phyloP scores from a whole-genome alignment of 35 echinoderm and acorn worm genomes.

The Ophiothrix spiculata region DNA sequence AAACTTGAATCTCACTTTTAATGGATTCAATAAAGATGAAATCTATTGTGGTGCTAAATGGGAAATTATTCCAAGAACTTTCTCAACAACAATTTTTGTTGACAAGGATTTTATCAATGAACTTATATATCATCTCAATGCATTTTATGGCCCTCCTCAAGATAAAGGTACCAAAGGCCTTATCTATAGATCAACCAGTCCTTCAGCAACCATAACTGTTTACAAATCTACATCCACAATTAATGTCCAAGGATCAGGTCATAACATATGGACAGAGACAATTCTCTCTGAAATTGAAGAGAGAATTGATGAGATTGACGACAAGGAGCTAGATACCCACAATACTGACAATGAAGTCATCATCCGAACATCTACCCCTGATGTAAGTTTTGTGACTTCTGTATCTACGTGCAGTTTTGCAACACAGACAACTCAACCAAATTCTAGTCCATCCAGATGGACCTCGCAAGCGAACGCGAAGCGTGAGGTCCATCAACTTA shows the following conservation, averaged over 20 bases:
- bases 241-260: background rate
- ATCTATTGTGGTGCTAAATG: background rate
- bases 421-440: no score
- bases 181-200: background rate
- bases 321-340: no score
- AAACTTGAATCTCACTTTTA: background rate
- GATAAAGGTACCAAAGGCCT: background rate
- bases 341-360: no score
- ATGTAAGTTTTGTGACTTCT: no score
- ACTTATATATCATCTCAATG: background rate
- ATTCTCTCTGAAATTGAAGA: background rate
- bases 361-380: no score
- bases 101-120: background rate
- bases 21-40: background rate
- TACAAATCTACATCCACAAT: background rate
- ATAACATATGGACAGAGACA: background rate
- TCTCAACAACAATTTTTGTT: background rate
- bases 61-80: no score
- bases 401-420: no score
- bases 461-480: no score
- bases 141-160: background rate
- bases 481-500: no score
- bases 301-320: no score
- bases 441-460: no score
- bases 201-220: no score